Base-by-base conservation (phyloP, 2,113 vertebrate genomes). In the Rostratula benghalensis region DNA sequence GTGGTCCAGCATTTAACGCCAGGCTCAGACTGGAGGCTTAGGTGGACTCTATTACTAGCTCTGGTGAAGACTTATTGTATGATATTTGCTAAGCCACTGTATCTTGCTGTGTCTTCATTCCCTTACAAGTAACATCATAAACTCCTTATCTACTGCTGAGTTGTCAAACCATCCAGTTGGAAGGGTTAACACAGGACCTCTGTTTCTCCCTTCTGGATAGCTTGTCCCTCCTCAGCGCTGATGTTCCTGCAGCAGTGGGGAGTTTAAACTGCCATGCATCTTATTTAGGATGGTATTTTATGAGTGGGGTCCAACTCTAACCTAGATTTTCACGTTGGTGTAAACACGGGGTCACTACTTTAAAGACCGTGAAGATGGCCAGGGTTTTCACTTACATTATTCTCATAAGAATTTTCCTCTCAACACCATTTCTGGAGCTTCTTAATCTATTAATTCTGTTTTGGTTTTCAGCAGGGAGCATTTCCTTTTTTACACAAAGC, bases 41-140 rank as follows among this genome's bases (percentile, higher is more conserved):
- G 11, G 6, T 71, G 51, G 51, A 41, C 21, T 63, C 10, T 61
- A 9, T 77, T 67, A 24, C 30, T 69, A 63, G 10, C 8, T 54
- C 35, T 68, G 30, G 20, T 43, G 54, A 59, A 27, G 30, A 63
- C 48, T 68, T 92, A 13, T 5, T 19, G 13, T n/a, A 4, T 27
- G 51, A 60, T 68, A 48, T 48, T 51, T 59, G 33, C 22, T 45
- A 73, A 79, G 6, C 57, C n/a, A 28, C 28, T 93, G 88, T 21
- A 43, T 39, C 43, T 80, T 1, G 0, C 17, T 1, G 0, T 54
- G 6, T 61, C 33, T 82, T 22, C 7, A 6, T n/a, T 93, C 15
- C 17, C 7, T 77, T 64, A 51, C 11, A 28, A 59, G 30, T 45
- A 59, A 6, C 30, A 23, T 53, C 24, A 12, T 28, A 27, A 35